Evolutionary conservation across 2,113 vertebrate genomes (phyloP).

Genomic region (Lophius piscatorius): DNA sequence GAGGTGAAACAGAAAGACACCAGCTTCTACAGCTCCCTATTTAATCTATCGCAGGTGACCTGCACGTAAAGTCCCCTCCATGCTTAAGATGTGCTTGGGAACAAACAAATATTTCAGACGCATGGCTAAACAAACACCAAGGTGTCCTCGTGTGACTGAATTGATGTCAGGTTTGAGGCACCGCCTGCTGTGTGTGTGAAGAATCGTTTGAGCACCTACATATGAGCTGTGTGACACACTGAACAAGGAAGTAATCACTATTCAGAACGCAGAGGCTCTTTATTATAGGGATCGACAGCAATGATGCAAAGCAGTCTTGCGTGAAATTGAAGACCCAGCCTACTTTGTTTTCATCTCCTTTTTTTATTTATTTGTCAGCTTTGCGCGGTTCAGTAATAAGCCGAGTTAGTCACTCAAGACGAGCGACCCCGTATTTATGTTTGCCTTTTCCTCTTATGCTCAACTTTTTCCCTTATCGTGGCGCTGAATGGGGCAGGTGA

Average conservation of each 20-base stretch:
- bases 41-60: slow-evolving; percentile 23
- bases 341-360: slow-evolving; percentile 70
- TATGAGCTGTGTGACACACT: slow-evolving; percentile 30
- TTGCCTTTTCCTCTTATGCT: slow-evolving; percentile 20
- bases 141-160: slow-evolving; percentile 29
- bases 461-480: slow-evolving; percentile 32
- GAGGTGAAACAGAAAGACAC: slow-evolving; percentile 52
- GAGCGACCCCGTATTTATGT: slow-evolving; percentile 50
- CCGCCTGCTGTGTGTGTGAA: background rate
- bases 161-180: slow-evolving; percentile 36
- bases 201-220: slow-evolving; percentile 17
- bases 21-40: slow-evolving; percentile 38
- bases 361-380: slow-evolving; percentile 70
- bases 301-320: slow-evolving; percentile 76
- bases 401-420: slow-evolving; percentile 50
- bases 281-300: slow-evolving; percentile 75
- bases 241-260: slow-evolving; percentile 70
- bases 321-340: slow-evolving; percentile 84
- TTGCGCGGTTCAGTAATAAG: slow-evolving; percentile 65
- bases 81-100: too few relatives aligned
- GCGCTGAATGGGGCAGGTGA: slow-evolving; percentile 22
- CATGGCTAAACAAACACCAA: slow-evolving; percentile 1
- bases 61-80: background rate
- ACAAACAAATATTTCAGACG: slow-evolving; percentile 8
- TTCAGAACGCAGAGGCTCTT: slow-evolving; percentile 71